Conservation (phyloP, 2,888 invertebrate species). For the Alviniconcha strummeri region DNA sequence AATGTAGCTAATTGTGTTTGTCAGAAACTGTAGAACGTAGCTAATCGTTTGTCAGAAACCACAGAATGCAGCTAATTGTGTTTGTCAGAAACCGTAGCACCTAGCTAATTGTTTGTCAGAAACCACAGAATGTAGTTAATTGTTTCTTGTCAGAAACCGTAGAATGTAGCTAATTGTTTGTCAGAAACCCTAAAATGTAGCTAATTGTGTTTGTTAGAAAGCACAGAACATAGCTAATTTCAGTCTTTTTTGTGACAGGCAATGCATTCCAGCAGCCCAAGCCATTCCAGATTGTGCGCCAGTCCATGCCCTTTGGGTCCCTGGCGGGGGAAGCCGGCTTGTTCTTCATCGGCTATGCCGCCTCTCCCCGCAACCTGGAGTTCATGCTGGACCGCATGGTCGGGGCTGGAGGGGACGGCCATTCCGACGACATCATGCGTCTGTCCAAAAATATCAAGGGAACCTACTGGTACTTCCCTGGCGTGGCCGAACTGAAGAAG, state of each 20-base stretch:
- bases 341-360: slow-evolving; percentile 73
- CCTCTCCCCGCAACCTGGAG: slow-evolving; percentile 67
- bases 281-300: slow-evolving; percentile 71
- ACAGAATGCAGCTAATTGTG: no score
- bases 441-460: slow-evolving; percentile 67
- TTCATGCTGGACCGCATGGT: slow-evolving; percentile 74
- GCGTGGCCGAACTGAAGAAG: slow-evolving; percentile 62
- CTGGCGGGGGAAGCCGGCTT: slow-evolving; percentile 67
- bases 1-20: no score
- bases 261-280: slow-evolving; percentile 63
- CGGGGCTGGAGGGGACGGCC: slow-evolving; percentile 65
- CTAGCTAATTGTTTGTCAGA: no score
- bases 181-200: no score
- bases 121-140: no score
- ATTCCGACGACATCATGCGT: slow-evolving; percentile 71
- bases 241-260: slow-evolving; percentile 50
- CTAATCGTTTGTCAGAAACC: no score
- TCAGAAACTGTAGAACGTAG: no score
- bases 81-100: no score
- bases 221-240: not conserved
- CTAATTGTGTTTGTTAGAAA: no score
- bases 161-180: no score
- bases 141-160: no score
- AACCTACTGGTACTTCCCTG: slow-evolving; percentile 74
- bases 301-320: slow-evolving; percentile 72